Base-by-base conservation (phyloP, 2,113 vertebrate species). In the Pygoscelis antarcticus region DNA sequence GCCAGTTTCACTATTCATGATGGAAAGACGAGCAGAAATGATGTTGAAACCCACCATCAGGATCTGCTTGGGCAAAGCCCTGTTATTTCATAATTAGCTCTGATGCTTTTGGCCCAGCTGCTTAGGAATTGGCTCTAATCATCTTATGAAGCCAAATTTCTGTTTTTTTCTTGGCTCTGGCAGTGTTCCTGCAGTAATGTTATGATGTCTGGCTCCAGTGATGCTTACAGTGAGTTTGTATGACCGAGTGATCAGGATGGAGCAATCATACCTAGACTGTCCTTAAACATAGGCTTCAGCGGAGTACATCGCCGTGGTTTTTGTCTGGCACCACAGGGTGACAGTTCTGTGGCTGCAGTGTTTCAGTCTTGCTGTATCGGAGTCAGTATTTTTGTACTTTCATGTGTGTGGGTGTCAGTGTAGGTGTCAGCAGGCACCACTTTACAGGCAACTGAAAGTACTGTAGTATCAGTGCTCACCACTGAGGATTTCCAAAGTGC, bases 41-140 rank as follows among this genome's bases (percentile, higher is more conserved):
- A 76, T 11, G 0, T 36, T 71, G 61, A 87, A 95, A 70, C 61
- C 54, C 62, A 93, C 84, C 75, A 60, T 82, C 51, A 62, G 51
- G 78, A 85, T 91, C 74, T 85, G 83, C 60, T 89, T 87, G 89
- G 86, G 52, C 81, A 89, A 76, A 95, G 65, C 44, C 81, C 44
- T 91, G 49, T 90, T 83, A 77, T 89, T 96, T 96, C 76, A 65
- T 95, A 89, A 94, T 94, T 90, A 76, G 6, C 32, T 87, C 47
- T 74, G 78, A 88, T 89, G 40, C 84, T 94, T 95, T 93, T 94
- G 81, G 84, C 81, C 77, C 74, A 72, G 3, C 34, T 74, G 16
- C 80, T 93, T 87, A 88, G 65, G 49, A 96, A 44, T 89, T 7
- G 6, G 30, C 44, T 85, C 69, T 79, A 54, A 58, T 84, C 4